Conservation (phyloP, 1,140 invertebrate genomes). For the Mactra quadrangularis region DNA sequence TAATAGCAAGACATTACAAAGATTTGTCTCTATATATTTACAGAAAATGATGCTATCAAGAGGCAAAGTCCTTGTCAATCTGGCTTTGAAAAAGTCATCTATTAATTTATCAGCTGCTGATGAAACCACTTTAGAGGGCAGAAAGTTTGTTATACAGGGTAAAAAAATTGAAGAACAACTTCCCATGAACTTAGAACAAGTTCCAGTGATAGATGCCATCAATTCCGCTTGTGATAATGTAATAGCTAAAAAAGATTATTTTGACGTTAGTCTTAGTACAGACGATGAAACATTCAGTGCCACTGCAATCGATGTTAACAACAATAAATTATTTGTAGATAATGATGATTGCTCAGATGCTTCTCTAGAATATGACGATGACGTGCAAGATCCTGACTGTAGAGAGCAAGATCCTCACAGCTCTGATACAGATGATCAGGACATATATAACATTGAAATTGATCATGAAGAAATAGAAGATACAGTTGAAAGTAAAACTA, state of each 20-base stretch:
- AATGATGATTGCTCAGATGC: slow-evolving; percentile 16
- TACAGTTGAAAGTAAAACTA: not conserved
- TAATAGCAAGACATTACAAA: slow-evolving; percentile 6
- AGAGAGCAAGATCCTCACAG: not conserved
- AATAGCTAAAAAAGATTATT: not conserved
- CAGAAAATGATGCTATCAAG: slow-evolving; percentile 26
- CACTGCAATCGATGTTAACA: too few relatives aligned
- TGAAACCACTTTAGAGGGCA: slow-evolving; percentile 1
- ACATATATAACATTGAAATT: not conserved
- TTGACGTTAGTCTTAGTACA: too few relatives aligned
- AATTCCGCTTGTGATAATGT: not conserved
- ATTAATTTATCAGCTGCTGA: not conserved
- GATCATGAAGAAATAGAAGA: slow-evolving; percentile 34
- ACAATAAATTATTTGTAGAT: not conserved
- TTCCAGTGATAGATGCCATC: not conserved
- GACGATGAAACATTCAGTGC: not conserved
- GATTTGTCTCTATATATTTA: slow-evolving; percentile 26
- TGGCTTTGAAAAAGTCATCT: not conserved
- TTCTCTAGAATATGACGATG: slow-evolving; percentile 21
- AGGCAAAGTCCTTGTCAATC: slow-evolving; percentile 12
- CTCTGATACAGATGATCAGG: slow-evolving; percentile 17
- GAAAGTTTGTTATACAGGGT: slow-evolving; percentile 15
- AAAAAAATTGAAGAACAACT: slow-evolving; percentile 15
- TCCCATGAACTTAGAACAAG: not conserved
- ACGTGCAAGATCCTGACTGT: slow-evolving; percentile 26